These are phyloP conservation scores for Formicarius rufipectus DNA, from an alignment of 2,113 vertebrate genomes.

Conservation along the genomic window DNA sequence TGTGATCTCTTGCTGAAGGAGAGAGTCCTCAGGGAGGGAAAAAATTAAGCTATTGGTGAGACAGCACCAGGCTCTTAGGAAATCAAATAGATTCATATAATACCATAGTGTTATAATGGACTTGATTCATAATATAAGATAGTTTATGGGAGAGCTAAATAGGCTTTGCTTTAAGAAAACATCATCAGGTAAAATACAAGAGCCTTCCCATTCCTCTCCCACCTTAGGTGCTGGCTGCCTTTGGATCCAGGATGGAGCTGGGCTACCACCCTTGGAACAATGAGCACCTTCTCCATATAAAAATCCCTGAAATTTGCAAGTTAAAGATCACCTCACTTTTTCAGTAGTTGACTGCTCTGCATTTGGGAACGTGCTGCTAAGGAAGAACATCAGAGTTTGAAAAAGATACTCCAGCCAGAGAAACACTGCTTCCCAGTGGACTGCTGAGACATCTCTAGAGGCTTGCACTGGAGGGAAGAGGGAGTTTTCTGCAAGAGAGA, in stretches of 20 bases:
- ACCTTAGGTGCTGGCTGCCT: neutral
- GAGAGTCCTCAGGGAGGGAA: neutral
- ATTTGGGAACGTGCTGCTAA: neutral
- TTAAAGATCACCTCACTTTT: neutral
- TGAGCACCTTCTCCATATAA: neutral
- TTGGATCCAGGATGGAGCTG: neutral
- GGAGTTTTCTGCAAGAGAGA: neutral
- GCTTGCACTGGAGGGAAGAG: neutral
- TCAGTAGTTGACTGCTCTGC: neutral
- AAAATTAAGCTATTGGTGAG: neutral
- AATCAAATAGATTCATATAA: neutral
- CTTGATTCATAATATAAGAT: neutral
- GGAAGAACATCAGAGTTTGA: neutral
- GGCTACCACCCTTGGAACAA: neutral
- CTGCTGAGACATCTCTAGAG: neutral
- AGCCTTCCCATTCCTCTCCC: neutral
- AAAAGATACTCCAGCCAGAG: neutral
- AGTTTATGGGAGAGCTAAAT: neutral
- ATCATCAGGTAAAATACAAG: neutral
- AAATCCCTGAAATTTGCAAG: neutral
- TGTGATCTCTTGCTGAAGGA: neutral
- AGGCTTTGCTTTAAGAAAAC: neutral
- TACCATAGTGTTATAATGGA: neutral
- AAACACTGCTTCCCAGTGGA: neutral
- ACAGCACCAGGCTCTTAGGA: neutral